Conservation (phyloP, 2,113 vertebrate species). For the Tyrannus savana region DNA sequence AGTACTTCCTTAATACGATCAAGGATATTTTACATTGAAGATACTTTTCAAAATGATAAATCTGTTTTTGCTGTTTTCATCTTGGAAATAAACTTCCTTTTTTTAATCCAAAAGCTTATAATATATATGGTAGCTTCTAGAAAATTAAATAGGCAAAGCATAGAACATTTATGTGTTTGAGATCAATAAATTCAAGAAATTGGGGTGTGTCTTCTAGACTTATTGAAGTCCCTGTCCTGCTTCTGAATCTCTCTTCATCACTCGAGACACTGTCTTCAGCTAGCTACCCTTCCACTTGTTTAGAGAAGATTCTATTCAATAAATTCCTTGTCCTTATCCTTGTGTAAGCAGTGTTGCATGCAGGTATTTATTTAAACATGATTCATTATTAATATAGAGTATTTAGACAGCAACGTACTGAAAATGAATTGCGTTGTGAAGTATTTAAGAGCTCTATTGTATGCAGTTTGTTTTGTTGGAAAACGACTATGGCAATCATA, state of each 20-base stretch:
- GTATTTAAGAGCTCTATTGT: conserved; percentile 53
- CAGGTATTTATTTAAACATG: conserved; percentile 43
- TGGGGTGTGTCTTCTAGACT: background rate
- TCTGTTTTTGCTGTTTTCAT: background rate
- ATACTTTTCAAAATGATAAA: background rate
- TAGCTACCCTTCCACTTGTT: background rate
- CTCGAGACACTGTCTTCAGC: background rate
- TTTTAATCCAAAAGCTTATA: background rate
- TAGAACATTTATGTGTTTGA: background rate
- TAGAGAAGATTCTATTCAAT: background rate
- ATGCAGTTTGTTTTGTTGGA: conserved; percentile 36
- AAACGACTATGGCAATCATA: conserved; percentile 41
- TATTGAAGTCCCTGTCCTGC: background rate
- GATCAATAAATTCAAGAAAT: background rate
- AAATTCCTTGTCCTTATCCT: background rate
- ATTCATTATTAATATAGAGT: conserved; percentile 34
- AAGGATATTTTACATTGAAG: background rate
- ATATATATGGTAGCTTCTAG: background rate
- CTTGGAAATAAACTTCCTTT: background rate
- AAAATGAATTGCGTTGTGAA: conserved; percentile 45
- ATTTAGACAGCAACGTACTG: background rate
- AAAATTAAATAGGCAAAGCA: background rate
- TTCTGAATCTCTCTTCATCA: background rate
- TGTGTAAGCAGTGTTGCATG: background rate
- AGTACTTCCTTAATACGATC: background rate